Percentiles rank a stretch among this genome's conserved stretches.
Evolutionary conservation across 2,113 vertebrate genomes (phyloP).

Genomic region (Poecile atricapillus): DNA sequence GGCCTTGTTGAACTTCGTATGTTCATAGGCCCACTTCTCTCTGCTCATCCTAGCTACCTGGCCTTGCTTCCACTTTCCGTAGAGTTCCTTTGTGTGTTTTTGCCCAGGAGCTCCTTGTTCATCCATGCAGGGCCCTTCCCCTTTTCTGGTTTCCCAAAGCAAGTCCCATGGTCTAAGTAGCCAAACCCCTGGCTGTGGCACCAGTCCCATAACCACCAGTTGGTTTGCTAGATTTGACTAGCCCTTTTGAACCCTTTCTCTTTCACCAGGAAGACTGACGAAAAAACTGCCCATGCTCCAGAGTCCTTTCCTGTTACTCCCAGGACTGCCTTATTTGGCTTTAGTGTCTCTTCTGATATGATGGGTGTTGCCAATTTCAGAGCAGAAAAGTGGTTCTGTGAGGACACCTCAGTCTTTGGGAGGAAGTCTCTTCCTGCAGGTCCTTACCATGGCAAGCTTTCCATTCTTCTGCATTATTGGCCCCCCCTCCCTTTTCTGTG

Average conservation of each 20-base stretch:
- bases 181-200: rapidly evolving
- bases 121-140: neutral
- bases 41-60: neutral
- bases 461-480: neutral
- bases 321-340: neutral
- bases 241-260: neutral
- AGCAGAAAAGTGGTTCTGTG: neutral
- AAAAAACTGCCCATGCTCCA: neutral
- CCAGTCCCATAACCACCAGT: neutral
- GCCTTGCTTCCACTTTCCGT: neutral
- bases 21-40: neutral
- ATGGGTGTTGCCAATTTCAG: neutral
- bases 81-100: neutral
- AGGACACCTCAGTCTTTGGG: neutral
- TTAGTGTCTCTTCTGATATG: neutral
- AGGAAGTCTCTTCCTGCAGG: neutral
- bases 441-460: neutral
- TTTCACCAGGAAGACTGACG: neutral
- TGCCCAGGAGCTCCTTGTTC: neutral
- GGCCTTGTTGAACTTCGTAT: neutral
- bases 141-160: neutral
- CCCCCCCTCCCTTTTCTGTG: neutral
- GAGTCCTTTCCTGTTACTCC: neutral
- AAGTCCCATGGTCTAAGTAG: neutral
- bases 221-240: neutral